A percentile compares a stretch with the other conserved stretches of the same genome.
Conservation (phyloP, 2,888 invertebrate species). For the Plebejus anna region DNA sequence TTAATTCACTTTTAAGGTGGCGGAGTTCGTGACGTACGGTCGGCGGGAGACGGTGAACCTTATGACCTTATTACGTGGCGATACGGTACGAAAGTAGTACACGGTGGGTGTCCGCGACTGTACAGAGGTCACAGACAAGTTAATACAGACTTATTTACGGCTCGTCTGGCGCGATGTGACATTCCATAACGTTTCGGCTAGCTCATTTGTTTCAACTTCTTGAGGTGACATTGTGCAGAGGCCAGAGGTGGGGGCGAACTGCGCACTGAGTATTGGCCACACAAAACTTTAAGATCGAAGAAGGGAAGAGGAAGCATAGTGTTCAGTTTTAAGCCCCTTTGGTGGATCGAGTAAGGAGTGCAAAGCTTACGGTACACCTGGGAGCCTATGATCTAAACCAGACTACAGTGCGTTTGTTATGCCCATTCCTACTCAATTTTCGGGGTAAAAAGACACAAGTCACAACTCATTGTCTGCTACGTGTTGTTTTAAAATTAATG, state of each 20-base stretch:
- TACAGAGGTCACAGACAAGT: constrained; percentile 72
- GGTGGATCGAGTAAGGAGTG: no score
- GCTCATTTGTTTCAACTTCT: constrained; percentile 44
- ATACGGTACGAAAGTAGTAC: constrained; percentile 32
- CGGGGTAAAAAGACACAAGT: background rate
- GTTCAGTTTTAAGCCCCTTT: no score
- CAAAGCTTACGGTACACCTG: no score
- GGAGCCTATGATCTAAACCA: no score
- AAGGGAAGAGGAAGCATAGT: no score
- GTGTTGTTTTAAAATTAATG: background rate
- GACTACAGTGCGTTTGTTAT: no score
- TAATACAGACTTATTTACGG: constrained; percentile 76
- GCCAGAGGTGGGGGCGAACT: background rate
- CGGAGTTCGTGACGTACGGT: constrained; percentile 11
- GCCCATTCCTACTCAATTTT: no score
- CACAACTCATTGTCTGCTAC: background rate
- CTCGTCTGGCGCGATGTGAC: constrained; percentile 72
- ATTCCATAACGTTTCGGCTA: constrained; percentile 66
- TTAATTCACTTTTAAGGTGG: constrained; percentile 23
- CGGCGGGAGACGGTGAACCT: background rate
- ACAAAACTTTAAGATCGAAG: no score
- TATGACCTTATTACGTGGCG: constrained; percentile 33
- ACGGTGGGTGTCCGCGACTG: constrained; percentile 34
- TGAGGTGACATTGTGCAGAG: constrained; percentile 51
- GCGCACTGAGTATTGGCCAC: background rate